Evolutionary conservation across 2,113 vertebrate genomes (phyloP).

Genomic region (Toxostoma redivivum): DNA sequence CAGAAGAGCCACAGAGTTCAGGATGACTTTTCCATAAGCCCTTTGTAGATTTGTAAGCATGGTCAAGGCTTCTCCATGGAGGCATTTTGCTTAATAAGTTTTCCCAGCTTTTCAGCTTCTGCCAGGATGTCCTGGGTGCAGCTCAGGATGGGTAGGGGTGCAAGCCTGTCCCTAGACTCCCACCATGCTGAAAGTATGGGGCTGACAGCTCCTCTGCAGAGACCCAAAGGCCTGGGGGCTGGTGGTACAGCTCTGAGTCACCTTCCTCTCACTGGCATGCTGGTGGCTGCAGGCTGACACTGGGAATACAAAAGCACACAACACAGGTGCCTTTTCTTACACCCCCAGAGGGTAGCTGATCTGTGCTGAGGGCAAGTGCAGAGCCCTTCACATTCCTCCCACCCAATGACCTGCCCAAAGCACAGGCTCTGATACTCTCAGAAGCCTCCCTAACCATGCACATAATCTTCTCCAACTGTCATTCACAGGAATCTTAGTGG

Average conservation of each 20-base stretch:
- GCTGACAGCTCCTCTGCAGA: neutral
- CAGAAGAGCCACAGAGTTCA: neutral
- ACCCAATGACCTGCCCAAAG: neutral
- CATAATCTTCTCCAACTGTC: neutral
- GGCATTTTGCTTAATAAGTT: neutral
- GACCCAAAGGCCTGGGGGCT: neutral
- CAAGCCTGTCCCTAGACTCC: neutral
- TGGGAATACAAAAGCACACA: rapidly evolving
- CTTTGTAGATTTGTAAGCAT: neutral
- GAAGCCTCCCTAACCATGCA: neutral
- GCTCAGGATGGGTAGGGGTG: neutral
- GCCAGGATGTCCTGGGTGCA: neutral
- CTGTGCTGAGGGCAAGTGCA: neutral
- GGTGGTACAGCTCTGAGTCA: neutral
- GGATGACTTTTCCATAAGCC: conserved; percentile 44
- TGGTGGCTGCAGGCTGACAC: neutral
- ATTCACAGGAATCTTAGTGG: neutral
- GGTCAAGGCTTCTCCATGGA: neutral
- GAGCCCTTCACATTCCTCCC: neutral
- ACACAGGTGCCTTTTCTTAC: neutral
- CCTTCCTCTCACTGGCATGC: rapidly evolving
- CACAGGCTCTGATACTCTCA: neutral
- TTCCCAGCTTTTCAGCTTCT: neutral
- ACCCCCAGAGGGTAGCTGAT: neutral
- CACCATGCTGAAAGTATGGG: neutral